These are phyloP conservation scores for Zalophus californianus DNA, from an alignment of 2,797 vertebrate species.

Conservation along the genomic window DNA sequence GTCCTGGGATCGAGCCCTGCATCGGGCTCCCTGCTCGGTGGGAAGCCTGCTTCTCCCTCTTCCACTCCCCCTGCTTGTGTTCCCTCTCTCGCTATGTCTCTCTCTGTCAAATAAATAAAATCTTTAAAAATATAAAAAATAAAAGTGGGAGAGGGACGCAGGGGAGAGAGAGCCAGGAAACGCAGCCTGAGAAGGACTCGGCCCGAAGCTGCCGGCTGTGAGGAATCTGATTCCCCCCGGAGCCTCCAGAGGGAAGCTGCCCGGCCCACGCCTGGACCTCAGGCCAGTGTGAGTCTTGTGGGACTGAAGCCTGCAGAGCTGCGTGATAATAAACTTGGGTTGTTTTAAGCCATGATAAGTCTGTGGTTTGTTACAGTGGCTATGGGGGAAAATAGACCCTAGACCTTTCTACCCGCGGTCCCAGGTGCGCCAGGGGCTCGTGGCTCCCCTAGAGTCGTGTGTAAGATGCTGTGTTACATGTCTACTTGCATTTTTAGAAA, in stretches of 20 bases:
- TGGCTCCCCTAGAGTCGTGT: not conserved
- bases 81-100: no score
- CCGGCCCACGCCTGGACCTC: not conserved
- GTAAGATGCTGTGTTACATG: no score
- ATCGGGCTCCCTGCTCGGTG: no score
- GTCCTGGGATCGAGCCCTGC: no score
- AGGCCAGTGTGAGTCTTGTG: not conserved
- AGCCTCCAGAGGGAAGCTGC: not conserved
- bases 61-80: no score
- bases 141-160: not conserved
- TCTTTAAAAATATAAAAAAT: no score
- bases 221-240: not conserved
- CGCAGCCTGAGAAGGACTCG: not conserved
- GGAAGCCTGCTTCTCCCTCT: no score
- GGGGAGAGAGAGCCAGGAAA: not conserved
- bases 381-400: no score
- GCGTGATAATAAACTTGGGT: not conserved
- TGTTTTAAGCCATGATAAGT: not conserved
- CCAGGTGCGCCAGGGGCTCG: not conserved
- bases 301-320: not conserved
- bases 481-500: not conserved
- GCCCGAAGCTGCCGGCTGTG: not conserved
- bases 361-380: no score
- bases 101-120: no score
- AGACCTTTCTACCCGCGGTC: not conserved